phyloP scores from a whole-genome alignment of 2,113 vertebrate genomes.

The Pelusios castaneus region DNA sequence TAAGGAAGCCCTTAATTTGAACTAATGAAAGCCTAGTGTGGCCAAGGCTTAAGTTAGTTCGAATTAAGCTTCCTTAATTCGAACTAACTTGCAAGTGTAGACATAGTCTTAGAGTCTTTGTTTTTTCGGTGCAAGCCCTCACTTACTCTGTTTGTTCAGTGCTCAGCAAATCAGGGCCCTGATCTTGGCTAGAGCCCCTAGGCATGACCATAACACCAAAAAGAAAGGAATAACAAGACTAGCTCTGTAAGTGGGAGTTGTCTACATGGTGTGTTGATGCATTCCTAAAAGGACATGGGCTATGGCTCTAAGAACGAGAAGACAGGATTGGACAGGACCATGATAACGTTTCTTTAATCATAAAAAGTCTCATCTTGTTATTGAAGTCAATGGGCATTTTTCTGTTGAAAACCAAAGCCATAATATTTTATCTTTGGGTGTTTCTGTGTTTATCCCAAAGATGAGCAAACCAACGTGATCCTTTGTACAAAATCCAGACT shows the following conservation, averaged over 20 bases:
- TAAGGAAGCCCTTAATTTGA: no score
- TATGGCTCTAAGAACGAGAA: neutral
- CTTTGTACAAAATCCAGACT: neutral
- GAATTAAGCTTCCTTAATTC: no score
- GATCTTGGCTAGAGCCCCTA: neutral
- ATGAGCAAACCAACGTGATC: neutral
- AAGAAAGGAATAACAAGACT: neutral
- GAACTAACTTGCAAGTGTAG: no score
- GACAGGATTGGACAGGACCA: neutral
- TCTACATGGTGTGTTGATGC: neutral
- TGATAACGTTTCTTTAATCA: neutral
- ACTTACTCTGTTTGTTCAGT: fast-evolving
- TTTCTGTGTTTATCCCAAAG: neutral
- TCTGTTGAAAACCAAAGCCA: neutral
- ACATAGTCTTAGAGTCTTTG: fast-evolving
- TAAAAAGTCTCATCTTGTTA: neutral
- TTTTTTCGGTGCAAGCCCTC: fast-evolving
- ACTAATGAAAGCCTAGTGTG: no score
- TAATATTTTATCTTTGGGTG: neutral
- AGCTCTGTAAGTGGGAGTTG: neutral
- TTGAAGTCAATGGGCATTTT: neutral
- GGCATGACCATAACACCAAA: neutral
- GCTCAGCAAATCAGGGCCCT: neutral
- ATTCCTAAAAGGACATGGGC: neutral
- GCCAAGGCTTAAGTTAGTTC: no score